These are phyloP conservation scores for Chymomyza costata DNA, from an alignment of 1,140 invertebrate species.

Conservation along the genomic window DNA sequence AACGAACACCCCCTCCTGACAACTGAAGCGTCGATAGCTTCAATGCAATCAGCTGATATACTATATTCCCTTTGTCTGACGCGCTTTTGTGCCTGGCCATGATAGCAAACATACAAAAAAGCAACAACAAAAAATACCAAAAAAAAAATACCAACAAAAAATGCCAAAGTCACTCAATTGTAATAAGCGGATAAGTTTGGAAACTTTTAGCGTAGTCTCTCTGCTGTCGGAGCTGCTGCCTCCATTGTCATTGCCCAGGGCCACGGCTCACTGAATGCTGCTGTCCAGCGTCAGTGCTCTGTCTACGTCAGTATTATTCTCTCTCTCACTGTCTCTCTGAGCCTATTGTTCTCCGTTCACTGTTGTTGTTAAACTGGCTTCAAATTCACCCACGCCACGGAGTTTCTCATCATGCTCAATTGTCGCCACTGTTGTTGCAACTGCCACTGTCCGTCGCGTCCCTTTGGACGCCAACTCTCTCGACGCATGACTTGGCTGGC, in stretches of 20 bases:
- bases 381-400: constrained; percentile 19
- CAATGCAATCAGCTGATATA: too few relatives aligned
- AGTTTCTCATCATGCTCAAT: too few relatives aligned
- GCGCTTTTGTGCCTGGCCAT: not conserved
- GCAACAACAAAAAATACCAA: constrained; percentile 4
- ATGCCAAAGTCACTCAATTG: constrained; percentile 25
- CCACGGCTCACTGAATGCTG: too few relatives aligned
- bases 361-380: too few relatives aligned
- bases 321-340: too few relatives aligned
- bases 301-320: too few relatives aligned
- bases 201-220: constrained; percentile 12
- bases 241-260: too few relatives aligned
- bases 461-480: constrained; percentile 10
- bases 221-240: too few relatives aligned
- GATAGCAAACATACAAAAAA: constrained; percentile 3
- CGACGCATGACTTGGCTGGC: constrained; percentile 36
- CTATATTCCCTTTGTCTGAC: not conserved
- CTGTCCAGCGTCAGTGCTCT: too few relatives aligned
- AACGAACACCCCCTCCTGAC: too few relatives aligned
- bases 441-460: not conserved
- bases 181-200: constrained; percentile 38
- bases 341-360: constrained; percentile 27
- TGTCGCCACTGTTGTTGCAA: too few relatives aligned
- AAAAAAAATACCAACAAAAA: constrained; percentile 10
- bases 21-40: too few relatives aligned